Conservation (phyloP, 2,888 invertebrate genomes). For the Scaptomyza polygonia region DNA sequence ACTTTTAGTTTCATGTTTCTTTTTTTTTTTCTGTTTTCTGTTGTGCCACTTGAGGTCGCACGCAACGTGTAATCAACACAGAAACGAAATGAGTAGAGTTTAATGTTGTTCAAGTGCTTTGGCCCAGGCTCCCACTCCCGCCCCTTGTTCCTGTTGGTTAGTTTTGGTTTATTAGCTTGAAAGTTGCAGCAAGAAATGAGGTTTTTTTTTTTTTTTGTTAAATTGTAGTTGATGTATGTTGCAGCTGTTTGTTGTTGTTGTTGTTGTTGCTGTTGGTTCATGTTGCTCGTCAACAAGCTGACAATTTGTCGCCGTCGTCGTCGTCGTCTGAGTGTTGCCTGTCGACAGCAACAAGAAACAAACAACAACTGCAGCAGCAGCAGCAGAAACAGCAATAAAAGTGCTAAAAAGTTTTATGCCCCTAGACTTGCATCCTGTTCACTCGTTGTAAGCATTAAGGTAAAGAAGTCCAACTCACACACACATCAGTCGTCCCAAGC, state of each 20-base stretch:
- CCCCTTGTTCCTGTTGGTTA: not conserved
- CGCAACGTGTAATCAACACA: slow-evolving; percentile 71
- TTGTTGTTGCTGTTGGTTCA: slow-evolving; percentile 8
- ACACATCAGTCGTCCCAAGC: no score
- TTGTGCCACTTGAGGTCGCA: slow-evolving; percentile 61
- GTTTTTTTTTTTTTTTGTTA: slow-evolving; percentile 18
- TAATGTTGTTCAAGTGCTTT: slow-evolving; percentile 70
- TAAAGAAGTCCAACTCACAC: not conserved
- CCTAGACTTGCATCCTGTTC: slow-evolving; percentile 74
- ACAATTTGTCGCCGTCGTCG: slow-evolving; percentile 62
- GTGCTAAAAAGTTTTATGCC: slow-evolving; percentile 77
- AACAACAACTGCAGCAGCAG: slow-evolving; percentile 19
- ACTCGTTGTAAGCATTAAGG: slow-evolving; percentile 26
- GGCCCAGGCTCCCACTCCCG: slow-evolving; percentile 2
- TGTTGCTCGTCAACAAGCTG: slow-evolving; percentile 66
- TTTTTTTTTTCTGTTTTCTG: no score
- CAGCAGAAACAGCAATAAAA: slow-evolving; percentile 60
- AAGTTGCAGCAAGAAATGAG: slow-evolving; percentile 20
- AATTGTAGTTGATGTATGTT: slow-evolving; percentile 46
- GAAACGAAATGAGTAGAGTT: slow-evolving; percentile 68
- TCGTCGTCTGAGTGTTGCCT: slow-evolving; percentile 58
- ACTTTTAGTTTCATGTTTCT: slow-evolving; percentile 47
- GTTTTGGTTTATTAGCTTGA: slow-evolving; percentile 45
- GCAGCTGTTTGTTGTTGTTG: slow-evolving; percentile 34
- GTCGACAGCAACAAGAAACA: slow-evolving; percentile 52